Base-by-base conservation (phyloP, 2,113 vertebrate species). In the Psettodes erumei region DNA sequence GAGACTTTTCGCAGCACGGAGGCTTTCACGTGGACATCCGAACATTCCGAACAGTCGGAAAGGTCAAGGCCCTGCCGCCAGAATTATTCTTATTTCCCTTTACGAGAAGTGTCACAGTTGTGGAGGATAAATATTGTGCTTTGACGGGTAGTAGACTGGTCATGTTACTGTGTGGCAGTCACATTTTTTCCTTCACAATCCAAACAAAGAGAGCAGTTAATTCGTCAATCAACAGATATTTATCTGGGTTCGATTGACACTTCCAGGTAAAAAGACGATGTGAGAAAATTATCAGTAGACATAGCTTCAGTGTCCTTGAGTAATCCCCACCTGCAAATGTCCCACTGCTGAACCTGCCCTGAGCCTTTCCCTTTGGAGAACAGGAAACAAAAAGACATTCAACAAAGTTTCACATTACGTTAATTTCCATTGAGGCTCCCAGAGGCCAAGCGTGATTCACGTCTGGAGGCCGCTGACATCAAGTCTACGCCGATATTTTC, bases 31-130 rank as follows among this genome's bases (percentile, higher is more conserved):
- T 25, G 3, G 82, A 0, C 73, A 45, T 28, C 28, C 2, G 32
- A 74, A 32, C 54, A 70, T 42, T 65, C 63, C 47, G 0, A 71
- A 67, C 76, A 82, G 67, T 28, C 6, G 58, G 71, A 76, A 27
- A 48, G 42, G 38, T 75, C 71, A 1, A 60, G 10, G 23, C 43
- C 47, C 13, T 13, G 55, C 62, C 47, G 19, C 25, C 43, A 38
- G 33, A 71, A 75, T 15, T 32, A 18, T 47, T 28, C 12, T 1
- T 2, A 6, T 53, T 59, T 19, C 37, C 60, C 23, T 53, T 65
- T 35, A 25, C 28, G n/a, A 48, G 71, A 62, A 70, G 47, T 2
- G 45, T 38, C 54, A 55, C 59, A 21, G 60, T 42, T 13, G 21
- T 63, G 21, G 38, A 43, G 35, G 16, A 5, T 25, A n/a, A 33